phyloP scores from a whole-genome alignment of 2,113 vertebrate genomes.

The Leptocoma aspasia region DNA sequence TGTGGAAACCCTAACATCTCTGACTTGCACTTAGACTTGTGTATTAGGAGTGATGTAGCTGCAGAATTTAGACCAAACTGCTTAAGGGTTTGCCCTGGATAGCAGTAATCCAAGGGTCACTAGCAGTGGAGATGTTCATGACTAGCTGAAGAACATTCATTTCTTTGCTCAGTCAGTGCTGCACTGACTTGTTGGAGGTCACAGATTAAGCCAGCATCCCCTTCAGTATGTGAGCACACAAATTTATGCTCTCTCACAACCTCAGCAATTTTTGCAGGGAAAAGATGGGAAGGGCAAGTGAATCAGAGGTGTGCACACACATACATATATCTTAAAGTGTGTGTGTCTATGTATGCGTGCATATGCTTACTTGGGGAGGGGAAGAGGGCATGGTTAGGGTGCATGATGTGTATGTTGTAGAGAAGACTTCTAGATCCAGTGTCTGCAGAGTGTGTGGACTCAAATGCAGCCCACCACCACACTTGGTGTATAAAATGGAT shows the following conservation, averaged over 20 bases:
- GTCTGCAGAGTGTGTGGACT: background rate
- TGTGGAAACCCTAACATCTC: background rate
- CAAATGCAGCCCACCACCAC: background rate
- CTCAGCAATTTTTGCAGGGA: background rate
- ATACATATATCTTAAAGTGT: background rate
- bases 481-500: background rate
- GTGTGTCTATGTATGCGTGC: background rate
- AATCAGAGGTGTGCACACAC: background rate
- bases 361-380: background rate
- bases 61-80: background rate
- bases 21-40: background rate
- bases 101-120: background rate
- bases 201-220: background rate
- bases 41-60: background rate
- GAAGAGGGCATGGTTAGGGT: background rate
- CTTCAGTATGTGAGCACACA: background rate
- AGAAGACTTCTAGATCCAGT: background rate
- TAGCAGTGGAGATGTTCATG: background rate
- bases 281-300: background rate
- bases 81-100: background rate
- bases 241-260: background rate
- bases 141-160: background rate
- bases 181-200: background rate
- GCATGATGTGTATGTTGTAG: background rate
- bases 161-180: background rate